Percentiles rank a stretch among this genome's conserved stretches.
These are phyloP conservation scores for Epirrita christyi DNA, from an alignment of 2,888 invertebrate species.

Conservation along the genomic window DNA sequence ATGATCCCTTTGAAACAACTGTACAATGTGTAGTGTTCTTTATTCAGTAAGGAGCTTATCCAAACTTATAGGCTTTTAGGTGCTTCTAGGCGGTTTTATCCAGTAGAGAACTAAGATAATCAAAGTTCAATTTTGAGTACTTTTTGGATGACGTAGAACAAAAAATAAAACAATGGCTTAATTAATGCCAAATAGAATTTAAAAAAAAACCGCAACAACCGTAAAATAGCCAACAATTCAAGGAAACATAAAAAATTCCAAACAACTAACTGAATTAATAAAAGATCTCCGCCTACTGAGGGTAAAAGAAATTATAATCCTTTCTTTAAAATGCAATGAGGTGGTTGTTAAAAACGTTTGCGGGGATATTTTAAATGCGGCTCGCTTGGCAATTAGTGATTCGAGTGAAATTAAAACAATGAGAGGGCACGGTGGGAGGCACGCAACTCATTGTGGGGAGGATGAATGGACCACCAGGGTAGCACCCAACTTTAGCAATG, in stretches of 20 bases:
- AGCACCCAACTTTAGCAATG: slow-evolving; percentile 1
- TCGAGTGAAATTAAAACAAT: slow-evolving; percentile 81
- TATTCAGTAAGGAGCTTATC: too few relatives aligned
- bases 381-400: slow-evolving; percentile 80
- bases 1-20: too few relatives aligned
- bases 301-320: slow-evolving; percentile 81
- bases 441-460: slow-evolving; percentile 53
- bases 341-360: slow-evolving; percentile 82
- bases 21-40: too few relatives aligned
- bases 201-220: slow-evolving; percentile 26
- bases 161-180: slow-evolving; percentile 3
- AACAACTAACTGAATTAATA: slow-evolving; percentile 75
- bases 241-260: slow-evolving; percentile 48
- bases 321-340: slow-evolving; percentile 84
- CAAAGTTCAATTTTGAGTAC: too few relatives aligned
- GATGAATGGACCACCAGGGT: slow-evolving; percentile 50
- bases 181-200: slow-evolving; percentile 27
- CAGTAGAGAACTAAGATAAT: too few relatives aligned
- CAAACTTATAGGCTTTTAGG: too few relatives aligned
- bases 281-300: slow-evolving; percentile 65
- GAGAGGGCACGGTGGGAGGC: slow-evolving; percentile 55
- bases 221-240: slow-evolving; percentile 42
- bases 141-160: too few relatives aligned
- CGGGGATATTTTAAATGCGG: slow-evolving; percentile 78
- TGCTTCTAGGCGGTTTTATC: too few relatives aligned